Conservation (phyloP, 2,113 vertebrate genomes). For the Falcunculus frontatus region DNA sequence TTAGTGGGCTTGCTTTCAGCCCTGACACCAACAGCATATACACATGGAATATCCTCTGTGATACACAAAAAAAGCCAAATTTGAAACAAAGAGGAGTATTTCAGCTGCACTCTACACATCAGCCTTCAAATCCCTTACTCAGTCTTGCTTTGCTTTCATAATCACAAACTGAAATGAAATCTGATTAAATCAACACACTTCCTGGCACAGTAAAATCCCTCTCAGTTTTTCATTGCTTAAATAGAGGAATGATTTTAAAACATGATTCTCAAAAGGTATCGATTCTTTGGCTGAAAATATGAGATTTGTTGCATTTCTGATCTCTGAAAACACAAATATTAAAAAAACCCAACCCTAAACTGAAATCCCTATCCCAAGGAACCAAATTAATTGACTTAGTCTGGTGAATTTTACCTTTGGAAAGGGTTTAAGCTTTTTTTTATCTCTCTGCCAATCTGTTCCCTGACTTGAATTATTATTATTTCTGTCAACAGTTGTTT, state of each 20-base stretch:
- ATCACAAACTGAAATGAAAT: not conserved
- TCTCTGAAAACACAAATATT: not conserved
- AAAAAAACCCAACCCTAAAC: not conserved
- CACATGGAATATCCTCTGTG: not conserved
- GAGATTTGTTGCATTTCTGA: not conserved
- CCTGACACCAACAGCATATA: not conserved
- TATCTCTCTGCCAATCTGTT: not conserved
- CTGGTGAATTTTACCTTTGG: not conserved
- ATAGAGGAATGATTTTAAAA: not conserved
- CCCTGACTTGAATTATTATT: not conserved
- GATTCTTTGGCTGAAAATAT: not conserved
- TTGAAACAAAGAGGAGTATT: not conserved
- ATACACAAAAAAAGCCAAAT: not conserved
- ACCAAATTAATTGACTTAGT: not conserved
- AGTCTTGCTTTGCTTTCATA: not conserved
- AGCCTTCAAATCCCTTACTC: not conserved
- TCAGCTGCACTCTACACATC: not conserved
- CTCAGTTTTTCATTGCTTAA: not conserved
- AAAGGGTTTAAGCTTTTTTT: not conserved
- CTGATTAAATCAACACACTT: not conserved
- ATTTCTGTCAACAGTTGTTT: not conserved
- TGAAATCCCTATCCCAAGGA: not conserved
- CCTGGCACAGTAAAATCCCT: not conserved
- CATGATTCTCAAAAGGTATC: fast-evolving
- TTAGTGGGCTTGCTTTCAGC: not conserved